Evolutionary conservation across 2,888 invertebrate species (phyloP), one percentile per base, ranked within the genome.

Genomic region (Cataglyphis altisquamis): DNA sequence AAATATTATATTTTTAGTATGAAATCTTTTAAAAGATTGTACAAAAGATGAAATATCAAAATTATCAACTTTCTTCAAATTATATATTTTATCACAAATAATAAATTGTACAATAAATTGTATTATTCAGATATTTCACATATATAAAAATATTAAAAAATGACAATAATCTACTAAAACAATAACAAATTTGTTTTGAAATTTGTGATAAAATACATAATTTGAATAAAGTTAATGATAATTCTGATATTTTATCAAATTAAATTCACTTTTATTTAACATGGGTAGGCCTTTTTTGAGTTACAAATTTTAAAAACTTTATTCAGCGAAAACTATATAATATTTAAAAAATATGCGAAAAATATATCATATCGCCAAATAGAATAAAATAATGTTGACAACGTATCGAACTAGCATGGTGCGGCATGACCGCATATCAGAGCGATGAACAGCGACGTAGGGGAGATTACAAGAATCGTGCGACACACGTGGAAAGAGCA

Each of bases 361-460:
- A 52, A 52, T 52, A 89, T 87, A 84, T 86, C 86, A 87, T 87
- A 87, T 90, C 90, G 89, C 85, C 83, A 85, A 85, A 86, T 86
- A 88, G 87, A 91, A 90, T 87, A 85, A 90, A 87, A 39, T 25
- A 25, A 12, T 60, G 60, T 52, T 60, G 66, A 39, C 48, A 77
- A 52, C 75, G 74, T 57, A 29, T 41, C 41, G 41, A 78, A 70
- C 9, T 41, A 25, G 66, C 25, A 67, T 41, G 77, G 86, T 81
- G 86, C 68, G 75, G 85, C 81, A 73, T 82, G 63, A 78, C 84
- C 39, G 55, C 39, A 52, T 67, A 52, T 67, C 67, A 29, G 25
- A 55, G 67, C 55, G 67, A 77, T 67, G 73, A 80, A 68, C 45
- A 55, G 55, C 39, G 55, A 77, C 36, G 73, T 77, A 66, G 64